A percentile compares a stretch with the other conserved stretches of the same genome.
Conservation (phyloP, 2,797 vertebrate species). For the Hirundo rustica region DNA sequence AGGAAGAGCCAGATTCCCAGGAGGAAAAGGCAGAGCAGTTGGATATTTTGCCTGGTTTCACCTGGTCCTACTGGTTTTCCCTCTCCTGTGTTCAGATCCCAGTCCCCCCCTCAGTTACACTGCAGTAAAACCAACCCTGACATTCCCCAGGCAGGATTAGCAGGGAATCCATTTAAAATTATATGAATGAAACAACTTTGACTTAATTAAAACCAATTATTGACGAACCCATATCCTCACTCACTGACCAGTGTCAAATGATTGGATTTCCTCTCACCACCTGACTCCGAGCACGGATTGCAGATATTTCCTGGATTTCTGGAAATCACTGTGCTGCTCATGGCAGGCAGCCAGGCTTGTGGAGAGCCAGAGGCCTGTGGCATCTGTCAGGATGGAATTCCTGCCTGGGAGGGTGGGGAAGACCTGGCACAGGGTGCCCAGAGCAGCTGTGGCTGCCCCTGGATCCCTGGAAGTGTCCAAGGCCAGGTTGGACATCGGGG, state of each 20-base stretch:
- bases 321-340: background rate
- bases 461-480: background rate
- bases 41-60: background rate
- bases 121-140: background rate
- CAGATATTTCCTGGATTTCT: background rate
- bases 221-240: background rate
- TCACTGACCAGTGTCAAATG: background rate
- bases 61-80: background rate
- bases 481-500: background rate
- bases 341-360: background rate
- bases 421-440: background rate
- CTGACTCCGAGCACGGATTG: background rate
- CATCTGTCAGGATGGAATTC: background rate
- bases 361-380: background rate
- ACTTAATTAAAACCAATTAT: constrained; percentile 60
- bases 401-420: background rate
- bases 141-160: background rate
- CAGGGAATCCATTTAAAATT: background rate
- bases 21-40: background rate
- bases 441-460: background rate
- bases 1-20: background rate
- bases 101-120: background rate
- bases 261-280: background rate
- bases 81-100: background rate
- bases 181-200: constrained; percentile 38